A percentile compares a stretch with the other conserved stretches of the same genome.
phyloP scores from a whole-genome alignment of 2,113 vertebrate genomes.

The Chaetodon auriga region DNA sequence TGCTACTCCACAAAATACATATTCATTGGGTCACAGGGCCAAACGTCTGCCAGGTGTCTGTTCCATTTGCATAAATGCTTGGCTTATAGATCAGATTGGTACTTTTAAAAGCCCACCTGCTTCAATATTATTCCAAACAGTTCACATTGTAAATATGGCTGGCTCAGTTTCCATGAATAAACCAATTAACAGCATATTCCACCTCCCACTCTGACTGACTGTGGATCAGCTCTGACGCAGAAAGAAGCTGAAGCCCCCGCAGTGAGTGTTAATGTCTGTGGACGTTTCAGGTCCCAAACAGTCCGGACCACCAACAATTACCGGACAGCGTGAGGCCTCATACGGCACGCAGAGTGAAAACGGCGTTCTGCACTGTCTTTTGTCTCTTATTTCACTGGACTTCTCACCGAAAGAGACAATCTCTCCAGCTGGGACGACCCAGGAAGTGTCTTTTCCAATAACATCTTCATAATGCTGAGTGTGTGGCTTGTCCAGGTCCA shows the following conservation, averaged over 20 bases:
- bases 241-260: neutral
- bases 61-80: slow-evolving; percentile 28
- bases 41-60: slow-evolving; percentile 41
- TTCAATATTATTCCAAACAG: slow-evolving; percentile 15
- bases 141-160: neutral
- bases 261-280: neutral
- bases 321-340: neutral
- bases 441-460: slow-evolving; percentile 4
- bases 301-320: neutral
- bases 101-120: slow-evolving; percentile 35
- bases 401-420: slow-evolving; percentile 20
- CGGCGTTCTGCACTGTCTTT: neutral
- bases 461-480: slow-evolving; percentile 14
- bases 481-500: neutral
- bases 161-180: slow-evolving; percentile 1
- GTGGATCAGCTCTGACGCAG: neutral
- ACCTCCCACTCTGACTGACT: neutral
- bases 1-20: neutral
- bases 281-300: neutral
- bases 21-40: slow-evolving; percentile 15
- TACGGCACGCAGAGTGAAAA: no score
- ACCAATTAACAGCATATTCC: neutral
- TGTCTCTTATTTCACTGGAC: slow-evolving; percentile 1
- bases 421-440: slow-evolving; percentile 15
- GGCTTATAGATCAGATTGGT: slow-evolving; percentile 6